Evolutionary conservation across 2,797 vertebrate genomes (phyloP), one percentile per base, ranked within the genome.

Genomic region (Sebastes goodei): DNA sequence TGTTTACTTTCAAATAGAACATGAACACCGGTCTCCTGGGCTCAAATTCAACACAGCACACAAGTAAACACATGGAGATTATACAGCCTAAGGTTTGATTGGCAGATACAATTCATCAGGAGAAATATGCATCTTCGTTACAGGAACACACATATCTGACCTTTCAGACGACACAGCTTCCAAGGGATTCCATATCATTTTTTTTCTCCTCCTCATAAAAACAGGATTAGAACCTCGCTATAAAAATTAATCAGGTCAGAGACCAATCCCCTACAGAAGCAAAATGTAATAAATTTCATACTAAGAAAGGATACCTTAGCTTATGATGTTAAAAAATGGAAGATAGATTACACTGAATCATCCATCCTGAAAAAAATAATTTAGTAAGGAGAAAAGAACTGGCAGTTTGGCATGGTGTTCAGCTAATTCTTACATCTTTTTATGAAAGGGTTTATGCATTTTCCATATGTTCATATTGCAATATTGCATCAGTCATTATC

Each of bases 181-280:
- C 64, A 61, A 46, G 70, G 74, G 79, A 82, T 68, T 81, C 67
- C 33, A 61, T 80, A 74, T 77, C 12, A 61, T 59, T 78, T 64
- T 70, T 70, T 71, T 81, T 78, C 75, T 76, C 32, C 62, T 78
- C 53, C 80, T 90, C 77, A 90, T 91, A 76, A 92, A 92, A 88
- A 84, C 35, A 66, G 53, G 78, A 90, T 92, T 88, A 92, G 78
- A 87, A 29, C 52, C 53, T 66, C 3, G 20, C 80, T 63, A 79
- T 78, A 71, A 90, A 86, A 88, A 81, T 80, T 73, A 90, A 89
- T 91, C 83, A 88, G 86, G 73, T 80, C 81, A 68, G 79, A 82
- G 74, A 78, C 29, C 35, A 60, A 56, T 79, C 85, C 80, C 53
- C 71, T 21, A 74, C 67, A 78, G 35, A 81, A 85, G 56, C 61